Percentiles rank a stretch among this genome's conserved stretches.
These are phyloP conservation scores for Hemiprocne comata DNA, from an alignment of 2,113 vertebrate genomes.

Conservation along the genomic window DNA sequence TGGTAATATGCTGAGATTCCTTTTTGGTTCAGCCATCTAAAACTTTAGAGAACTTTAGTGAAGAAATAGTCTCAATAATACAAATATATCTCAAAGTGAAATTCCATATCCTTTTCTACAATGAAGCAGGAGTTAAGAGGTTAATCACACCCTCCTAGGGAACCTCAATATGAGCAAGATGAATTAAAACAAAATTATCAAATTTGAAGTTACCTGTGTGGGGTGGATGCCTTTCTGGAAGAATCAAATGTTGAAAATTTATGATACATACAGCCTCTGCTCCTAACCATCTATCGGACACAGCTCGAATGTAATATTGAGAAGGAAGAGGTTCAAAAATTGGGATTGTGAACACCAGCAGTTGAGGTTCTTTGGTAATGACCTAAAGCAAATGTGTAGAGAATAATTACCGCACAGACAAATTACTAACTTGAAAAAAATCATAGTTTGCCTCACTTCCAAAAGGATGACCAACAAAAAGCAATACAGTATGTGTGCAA, in stretches of 20 bases:
- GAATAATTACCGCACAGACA: constrained; percentile 19
- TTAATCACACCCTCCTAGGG: neutral
- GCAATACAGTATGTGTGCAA: neutral
- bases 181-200: neutral
- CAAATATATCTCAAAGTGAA: neutral
- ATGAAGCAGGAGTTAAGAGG: neutral
- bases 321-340: constrained; percentile 98
- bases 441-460: neutral
- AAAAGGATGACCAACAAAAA: neutral
- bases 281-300: constrained; percentile 96
- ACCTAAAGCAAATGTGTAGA: constrained; percentile 78
- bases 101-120: neutral
- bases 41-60: neutral
- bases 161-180: neutral
- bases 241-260: constrained; percentile 97
- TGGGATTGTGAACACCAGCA: constrained; percentile 95
- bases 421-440: constrained; percentile 1
- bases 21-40: neutral
- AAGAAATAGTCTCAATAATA: neutral
- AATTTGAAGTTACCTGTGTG: constrained; percentile 88
- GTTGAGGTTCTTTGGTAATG: constrained; percentile 86
- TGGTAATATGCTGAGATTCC: neutral
- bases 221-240: constrained; percentile 95
- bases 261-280: constrained; percentile 95
- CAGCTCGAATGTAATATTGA: constrained; percentile 95